These are phyloP conservation scores for Lochmaea capreae DNA, from an alignment of 2,888 invertebrate genomes.

Conservation along the genomic window DNA sequence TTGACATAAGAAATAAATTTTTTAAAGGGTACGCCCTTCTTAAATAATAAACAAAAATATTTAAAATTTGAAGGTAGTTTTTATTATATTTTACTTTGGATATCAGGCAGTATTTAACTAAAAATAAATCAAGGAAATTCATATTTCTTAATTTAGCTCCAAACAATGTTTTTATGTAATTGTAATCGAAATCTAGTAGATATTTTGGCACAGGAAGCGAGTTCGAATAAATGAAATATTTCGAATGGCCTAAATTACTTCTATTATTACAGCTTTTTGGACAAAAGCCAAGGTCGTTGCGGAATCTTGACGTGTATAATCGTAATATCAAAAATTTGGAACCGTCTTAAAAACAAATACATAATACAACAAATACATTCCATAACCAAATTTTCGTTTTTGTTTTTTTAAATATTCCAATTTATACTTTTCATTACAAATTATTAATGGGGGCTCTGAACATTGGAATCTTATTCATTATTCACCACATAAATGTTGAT, in stretches of 20 bases:
- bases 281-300: constrained; percentile 1
- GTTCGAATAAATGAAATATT: neutral
- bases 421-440: too few species aligned
- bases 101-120: neutral
- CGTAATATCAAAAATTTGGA: neutral
- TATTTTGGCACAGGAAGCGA: constrained; percentile 7
- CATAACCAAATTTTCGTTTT: too few species aligned
- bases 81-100: too few species aligned
- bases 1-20: neutral
- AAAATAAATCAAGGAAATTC: constrained; percentile 1
- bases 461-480: too few species aligned
- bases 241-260: neutral
- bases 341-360: neutral
- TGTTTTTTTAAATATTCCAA: too few species aligned
- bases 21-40: too few species aligned
- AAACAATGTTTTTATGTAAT: neutral
- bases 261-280: neutral
- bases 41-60: too few species aligned
- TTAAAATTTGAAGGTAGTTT: too few species aligned
- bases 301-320: neutral
- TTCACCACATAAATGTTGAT: too few species aligned
- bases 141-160: neutral
- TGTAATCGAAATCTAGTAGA: neutral
- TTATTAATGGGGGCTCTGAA: too few species aligned
- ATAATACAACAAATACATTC: neutral